Evolutionary conservation across 2,113 vertebrate genomes (phyloP), one percentile per base, ranked within the genome.

Genomic region (Vimba vimba): DNA sequence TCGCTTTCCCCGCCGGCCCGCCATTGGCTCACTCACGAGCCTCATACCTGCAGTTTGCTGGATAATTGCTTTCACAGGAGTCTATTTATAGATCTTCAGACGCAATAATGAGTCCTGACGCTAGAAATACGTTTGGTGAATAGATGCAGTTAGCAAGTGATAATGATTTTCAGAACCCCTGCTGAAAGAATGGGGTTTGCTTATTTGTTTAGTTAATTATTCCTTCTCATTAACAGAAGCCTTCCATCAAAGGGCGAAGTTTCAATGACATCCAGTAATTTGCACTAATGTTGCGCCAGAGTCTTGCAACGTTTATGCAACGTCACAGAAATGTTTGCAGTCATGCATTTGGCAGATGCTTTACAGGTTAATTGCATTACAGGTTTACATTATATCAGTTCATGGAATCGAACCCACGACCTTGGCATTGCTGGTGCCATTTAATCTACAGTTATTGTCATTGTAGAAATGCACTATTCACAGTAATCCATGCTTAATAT

Each of bases 11-110:
- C 55, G 30, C 52, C 19, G 60, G 69, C 60, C 36, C 27, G 13
- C 60, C 23, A 52, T 76, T 55, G 75, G 76, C 76, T 83, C 36
- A 69, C 55, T 73, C 68, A 27, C 30, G 47, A n/a, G 59, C 73
- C 76, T 86, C 45, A 76, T 84, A 74, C 55, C 75, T 81, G 59
- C 68, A 52, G 50, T 80, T 84, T 85, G 60, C 33, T 66, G n/a
- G 73, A 79, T 87, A 85, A 87, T 79, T 87, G 81, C 73, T 82
- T 89, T 50, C 62, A 79, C n/a, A 21, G 39, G 9, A 66, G 73
- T 85, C 71, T 89, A 85, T 80, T 85, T 76, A 30, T 50, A 80
- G 52, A 76, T 82, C 71, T 45, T 64, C 30, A 50, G 23, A 60
- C 10, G 10, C 66, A 82, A 60, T 82, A 80, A 45, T 69, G 52